Conservation (phyloP, 2,888 invertebrate species). For the Dexiosoma caninum region DNA sequence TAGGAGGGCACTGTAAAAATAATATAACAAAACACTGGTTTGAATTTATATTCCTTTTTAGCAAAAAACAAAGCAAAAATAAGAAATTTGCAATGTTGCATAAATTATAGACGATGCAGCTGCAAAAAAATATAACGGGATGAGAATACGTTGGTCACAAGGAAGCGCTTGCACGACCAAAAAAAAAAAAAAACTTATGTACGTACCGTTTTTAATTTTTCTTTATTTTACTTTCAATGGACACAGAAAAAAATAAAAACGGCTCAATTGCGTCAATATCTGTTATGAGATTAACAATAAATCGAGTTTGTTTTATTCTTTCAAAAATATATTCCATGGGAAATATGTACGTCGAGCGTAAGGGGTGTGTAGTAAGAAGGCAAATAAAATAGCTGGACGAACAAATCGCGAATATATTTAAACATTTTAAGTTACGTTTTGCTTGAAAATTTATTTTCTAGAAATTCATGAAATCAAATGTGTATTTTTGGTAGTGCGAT, state of each 20-base stretch:
- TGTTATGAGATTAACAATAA: slow-evolving; percentile 18
- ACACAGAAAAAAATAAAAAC: neutral
- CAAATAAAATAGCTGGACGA: too few relatives aligned
- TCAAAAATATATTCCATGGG: neutral
- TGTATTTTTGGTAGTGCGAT: too few relatives aligned
- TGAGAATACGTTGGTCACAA: neutral
- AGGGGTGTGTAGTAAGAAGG: neutral
- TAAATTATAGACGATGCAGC: slow-evolving; percentile 56
- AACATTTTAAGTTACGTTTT: too few relatives aligned
- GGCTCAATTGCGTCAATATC: slow-evolving; percentile 4
- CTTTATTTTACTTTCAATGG: neutral
- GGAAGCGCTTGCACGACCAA: neutral
- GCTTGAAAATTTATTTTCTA: too few relatives aligned
- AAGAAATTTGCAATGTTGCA: slow-evolving; percentile 33
- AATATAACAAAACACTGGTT: slow-evolving; percentile 33
- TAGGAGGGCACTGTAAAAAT: slow-evolving; percentile 55
- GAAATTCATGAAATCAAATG: too few relatives aligned
- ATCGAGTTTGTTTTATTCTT: neutral
- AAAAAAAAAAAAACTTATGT: too few relatives aligned
- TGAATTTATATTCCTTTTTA: slow-evolving; percentile 35
- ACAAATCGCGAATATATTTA: too few relatives aligned
- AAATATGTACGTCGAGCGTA: neutral
- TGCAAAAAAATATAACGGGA: neutral
- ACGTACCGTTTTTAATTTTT: slow-evolving; percentile 26
- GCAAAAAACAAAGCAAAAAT: slow-evolving; percentile 30